A percentile compares a stretch with the other conserved stretches of the same genome.
phyloP scores from a whole-genome alignment of 2,888 invertebrate genomes.

The Trissonchulus sp. region DNA sequence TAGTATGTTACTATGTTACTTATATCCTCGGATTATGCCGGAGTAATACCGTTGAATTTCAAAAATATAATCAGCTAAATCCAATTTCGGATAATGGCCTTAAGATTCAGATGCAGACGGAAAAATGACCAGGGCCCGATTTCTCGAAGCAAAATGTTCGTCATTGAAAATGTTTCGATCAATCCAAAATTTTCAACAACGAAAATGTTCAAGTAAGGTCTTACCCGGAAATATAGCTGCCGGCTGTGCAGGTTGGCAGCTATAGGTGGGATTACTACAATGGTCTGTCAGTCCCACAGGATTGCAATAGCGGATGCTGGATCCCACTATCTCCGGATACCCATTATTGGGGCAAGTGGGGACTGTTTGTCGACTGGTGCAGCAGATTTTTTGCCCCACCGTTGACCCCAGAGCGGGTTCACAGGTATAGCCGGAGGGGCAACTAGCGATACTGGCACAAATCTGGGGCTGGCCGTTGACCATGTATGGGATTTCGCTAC shows the following conservation, averaged over 20 bases:
- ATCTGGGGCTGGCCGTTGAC: constrained; percentile 15
- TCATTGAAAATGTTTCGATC: no score
- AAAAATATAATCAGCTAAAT: no score
- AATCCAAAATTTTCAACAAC: no score
- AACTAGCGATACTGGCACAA: neutral
- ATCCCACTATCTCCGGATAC: neutral
- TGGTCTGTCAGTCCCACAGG: neutral
- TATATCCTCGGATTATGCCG: no score
- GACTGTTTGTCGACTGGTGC: neutral
- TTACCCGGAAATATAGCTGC: neutral
- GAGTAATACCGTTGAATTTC: no score
- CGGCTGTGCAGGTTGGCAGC: constrained; percentile 8
- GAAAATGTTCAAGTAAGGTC: no score
- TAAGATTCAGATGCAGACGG: no score
- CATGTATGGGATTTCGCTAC: neutral
- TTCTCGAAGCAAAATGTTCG: no score
- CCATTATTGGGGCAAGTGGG: neutral
- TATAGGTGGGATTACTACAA: constrained; percentile 6
- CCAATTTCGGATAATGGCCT: no score
- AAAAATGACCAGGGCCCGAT: no score
- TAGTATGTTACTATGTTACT: no score
- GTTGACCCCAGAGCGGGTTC: neutral
- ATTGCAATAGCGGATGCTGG: neutral
- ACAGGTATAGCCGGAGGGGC: neutral
- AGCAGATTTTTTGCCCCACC: constrained; percentile 5